Evolutionary conservation across 2,797 vertebrate species (phyloP), one percentile per base, ranked within the genome.

Genomic region (Petrocephalus sullivani): DNA sequence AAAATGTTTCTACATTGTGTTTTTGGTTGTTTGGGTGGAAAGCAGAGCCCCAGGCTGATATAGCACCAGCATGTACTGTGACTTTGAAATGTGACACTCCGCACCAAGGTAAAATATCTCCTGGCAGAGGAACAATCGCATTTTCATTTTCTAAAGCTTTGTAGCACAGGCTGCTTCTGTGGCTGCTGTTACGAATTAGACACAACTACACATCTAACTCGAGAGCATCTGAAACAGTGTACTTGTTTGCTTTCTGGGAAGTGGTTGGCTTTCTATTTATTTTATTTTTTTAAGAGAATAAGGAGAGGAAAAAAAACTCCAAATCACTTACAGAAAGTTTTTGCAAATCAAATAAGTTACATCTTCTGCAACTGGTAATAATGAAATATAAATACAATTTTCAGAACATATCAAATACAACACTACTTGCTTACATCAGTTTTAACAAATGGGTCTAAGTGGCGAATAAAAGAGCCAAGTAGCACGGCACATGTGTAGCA

Each of bases 1-100:
- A 81, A 81, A 81, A 81, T 41, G 46, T 49, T 78, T 49, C 71
- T 37, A 49, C 16, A 49, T 49, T 82, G 51, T 81, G 28, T 87
- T 87, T 83, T 51, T 51, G 54, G 75, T 88, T 88, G 78, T 61
- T 87, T 87, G 56, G 33, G 90, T 90, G 88, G 84, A 90, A 88
- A 90, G 91, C 86, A 89, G 87, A 90, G 87, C 88, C 89, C 90
- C 89, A 91, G 91, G 91, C 90, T 89, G 87, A 90, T 89, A 90
- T 92, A 94, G 93, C 87, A 89, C 91, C 81, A 92, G 92, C 87
- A 81, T 91, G 91, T 90, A 89, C 89, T 88, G 88, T 49, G 60
- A 84, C 94, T 95, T 95, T 95, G 95, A 96, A 95, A 96, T 92
- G 88, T 90, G 92, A 95, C 94, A 92, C 33, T 93, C 88, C 89